A percentile compares a stretch with the other conserved stretches of the same genome.
Conservation (phyloP, 1,140 invertebrate species). For the Antheraea mylitta region DNA sequence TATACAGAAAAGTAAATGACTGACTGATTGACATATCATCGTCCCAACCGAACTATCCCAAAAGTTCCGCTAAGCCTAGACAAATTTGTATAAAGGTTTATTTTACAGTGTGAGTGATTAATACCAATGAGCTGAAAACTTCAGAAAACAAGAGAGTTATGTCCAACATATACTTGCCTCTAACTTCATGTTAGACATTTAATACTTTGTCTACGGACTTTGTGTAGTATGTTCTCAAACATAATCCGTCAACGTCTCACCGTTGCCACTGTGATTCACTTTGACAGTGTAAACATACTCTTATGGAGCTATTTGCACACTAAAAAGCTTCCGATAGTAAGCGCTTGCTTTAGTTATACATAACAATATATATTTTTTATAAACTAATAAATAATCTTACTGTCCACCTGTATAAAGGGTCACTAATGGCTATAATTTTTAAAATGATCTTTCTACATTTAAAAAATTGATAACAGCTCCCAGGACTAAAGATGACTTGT, state of each 20-base stretch:
- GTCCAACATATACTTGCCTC: neutral
- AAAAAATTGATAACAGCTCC: too few species aligned
- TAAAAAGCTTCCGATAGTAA: constrained; percentile 19
- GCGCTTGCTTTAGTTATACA: constrained; percentile 4
- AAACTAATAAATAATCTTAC: too few species aligned
- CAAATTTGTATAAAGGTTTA: too few species aligned
- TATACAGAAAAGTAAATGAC: too few species aligned
- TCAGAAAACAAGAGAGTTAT: neutral
- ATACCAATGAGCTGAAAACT: neutral
- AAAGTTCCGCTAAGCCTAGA: too few species aligned
- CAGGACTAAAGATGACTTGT: too few species aligned
- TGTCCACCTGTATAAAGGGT: too few species aligned
- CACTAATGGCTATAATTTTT: too few species aligned
- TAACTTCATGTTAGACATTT: constrained; percentile 26
- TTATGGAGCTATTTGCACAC: constrained; percentile 20
- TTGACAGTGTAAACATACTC: constrained; percentile 25
- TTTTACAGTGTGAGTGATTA: too few species aligned
- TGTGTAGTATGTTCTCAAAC: constrained; percentile 21
- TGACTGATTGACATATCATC: too few species aligned
- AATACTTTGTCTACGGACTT: constrained; percentile 7
- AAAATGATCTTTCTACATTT: too few species aligned
- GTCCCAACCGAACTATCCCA: too few species aligned
- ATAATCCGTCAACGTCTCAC: constrained; percentile 33
- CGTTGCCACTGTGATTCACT: constrained; percentile 26
- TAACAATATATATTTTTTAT: neutral